These are phyloP conservation scores for Drosophila quinaria DNA, from an alignment of 2,888 invertebrate genomes.

Conservation along the genomic window DNA sequence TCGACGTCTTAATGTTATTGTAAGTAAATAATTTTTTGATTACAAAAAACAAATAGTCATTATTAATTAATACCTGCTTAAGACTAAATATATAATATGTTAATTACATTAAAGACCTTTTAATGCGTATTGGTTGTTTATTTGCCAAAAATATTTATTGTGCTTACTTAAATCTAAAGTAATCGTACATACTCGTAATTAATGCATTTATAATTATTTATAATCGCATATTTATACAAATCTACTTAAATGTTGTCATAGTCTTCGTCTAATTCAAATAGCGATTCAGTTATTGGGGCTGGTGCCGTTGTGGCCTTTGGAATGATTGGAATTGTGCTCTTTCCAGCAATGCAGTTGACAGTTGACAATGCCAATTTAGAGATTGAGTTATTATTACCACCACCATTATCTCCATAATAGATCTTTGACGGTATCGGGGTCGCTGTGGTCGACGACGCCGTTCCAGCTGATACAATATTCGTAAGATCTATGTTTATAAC, in stretches of 20 bases:
- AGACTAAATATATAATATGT: background rate
- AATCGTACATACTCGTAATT: constrained; percentile 42
- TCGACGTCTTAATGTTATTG: too few relatives aligned
- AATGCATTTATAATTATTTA: constrained; percentile 75
- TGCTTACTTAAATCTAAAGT: constrained; percentile 52
- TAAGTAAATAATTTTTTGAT: too few relatives aligned
- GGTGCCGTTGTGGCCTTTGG: constrained; percentile 64
- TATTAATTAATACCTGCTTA: too few relatives aligned
- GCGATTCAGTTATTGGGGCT: constrained; percentile 68
- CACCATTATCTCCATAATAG: constrained; percentile 56
- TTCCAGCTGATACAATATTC: constrained; percentile 78
- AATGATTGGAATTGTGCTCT: constrained; percentile 65
- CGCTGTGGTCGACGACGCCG: constrained; percentile 31
- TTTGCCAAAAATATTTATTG: constrained; percentile 25
- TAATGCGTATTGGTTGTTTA: constrained; percentile 30
- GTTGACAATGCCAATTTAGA: constrained; percentile 46
- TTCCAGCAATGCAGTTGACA: constrained; percentile 59
- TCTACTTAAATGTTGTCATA: constrained; percentile 85
- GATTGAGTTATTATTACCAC: constrained; percentile 58
- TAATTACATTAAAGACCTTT: constrained; percentile 5
- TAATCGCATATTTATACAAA: constrained; percentile 59
- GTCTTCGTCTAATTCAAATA: constrained; percentile 85
- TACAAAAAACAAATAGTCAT: too few relatives aligned
- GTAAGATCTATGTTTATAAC: constrained; percentile 85
- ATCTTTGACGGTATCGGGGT: constrained; percentile 47